Conservation (phyloP, 2,797 vertebrate genomes). For the Argentina silus region DNA sequence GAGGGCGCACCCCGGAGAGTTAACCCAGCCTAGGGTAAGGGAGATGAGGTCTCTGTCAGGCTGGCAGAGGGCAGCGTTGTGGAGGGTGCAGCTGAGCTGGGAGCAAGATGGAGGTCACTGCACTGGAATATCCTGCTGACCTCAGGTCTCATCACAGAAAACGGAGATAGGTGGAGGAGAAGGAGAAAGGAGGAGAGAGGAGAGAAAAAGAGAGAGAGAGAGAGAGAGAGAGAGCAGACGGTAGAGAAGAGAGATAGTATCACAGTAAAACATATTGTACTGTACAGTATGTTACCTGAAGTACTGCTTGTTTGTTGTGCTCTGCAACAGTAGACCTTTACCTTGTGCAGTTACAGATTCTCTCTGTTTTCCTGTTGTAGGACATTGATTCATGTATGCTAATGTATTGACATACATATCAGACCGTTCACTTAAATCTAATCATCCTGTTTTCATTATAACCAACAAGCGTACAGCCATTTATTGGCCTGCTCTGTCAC, state of each 20-base stretch:
- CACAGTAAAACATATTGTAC: not conserved
- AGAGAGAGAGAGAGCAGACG: not conserved
- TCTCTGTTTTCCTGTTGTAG: too few species aligned
- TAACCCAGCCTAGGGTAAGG: not conserved
- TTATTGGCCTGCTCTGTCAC: not conserved
- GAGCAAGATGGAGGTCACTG: constrained; percentile 1
- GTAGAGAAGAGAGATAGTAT: too few species aligned
- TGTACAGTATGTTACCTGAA: too few species aligned
- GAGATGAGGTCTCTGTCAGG: constrained; percentile 7
- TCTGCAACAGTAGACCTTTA: too few species aligned
- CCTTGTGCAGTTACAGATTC: too few species aligned
- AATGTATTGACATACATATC: too few species aligned
- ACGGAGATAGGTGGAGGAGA: not conserved
- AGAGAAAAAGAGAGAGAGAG: not conserved
- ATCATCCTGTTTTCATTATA: not conserved
- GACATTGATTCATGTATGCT: too few species aligned
- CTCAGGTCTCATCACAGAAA: not conserved
- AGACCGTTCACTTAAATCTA: not conserved
- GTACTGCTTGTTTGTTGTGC: too few species aligned
- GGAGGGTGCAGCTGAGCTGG: not conserved
- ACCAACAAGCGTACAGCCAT: not conserved
- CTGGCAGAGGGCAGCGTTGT: not conserved
- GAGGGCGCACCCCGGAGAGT: constrained; percentile 1
- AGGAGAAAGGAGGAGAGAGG: not conserved
- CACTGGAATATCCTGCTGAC: not conserved